Conservation (phyloP, 1,140 invertebrate genomes). For the Drosophila prosaltans region DNA sequence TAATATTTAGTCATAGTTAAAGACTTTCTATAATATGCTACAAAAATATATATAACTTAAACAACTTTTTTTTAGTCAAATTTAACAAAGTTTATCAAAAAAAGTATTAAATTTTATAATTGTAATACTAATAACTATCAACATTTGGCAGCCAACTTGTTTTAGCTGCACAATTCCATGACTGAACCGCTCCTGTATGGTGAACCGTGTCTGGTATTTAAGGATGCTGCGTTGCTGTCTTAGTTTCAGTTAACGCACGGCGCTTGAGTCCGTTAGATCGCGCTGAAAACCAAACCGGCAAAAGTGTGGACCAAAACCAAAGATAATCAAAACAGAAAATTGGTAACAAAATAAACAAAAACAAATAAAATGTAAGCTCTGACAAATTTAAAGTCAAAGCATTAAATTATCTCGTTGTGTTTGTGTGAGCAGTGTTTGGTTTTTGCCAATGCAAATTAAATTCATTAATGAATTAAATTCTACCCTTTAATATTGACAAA, state of each 20-base stretch:
- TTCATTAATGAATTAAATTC: background rate
- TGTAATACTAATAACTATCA: background rate
- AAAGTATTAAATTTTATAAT: background rate
- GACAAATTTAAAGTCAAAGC: background rate
- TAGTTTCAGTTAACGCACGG: constrained; percentile 79
- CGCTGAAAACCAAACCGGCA: constrained; percentile 52
- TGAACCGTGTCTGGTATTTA: constrained; percentile 66
- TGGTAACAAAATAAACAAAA: constrained; percentile 1
- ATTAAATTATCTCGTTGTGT: constrained; percentile 1
- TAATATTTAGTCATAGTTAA: background rate
- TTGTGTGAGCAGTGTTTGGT: background rate
- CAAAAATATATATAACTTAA: no score
- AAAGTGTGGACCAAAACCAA: constrained; percentile 34
- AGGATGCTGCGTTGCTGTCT: constrained; percentile 80
- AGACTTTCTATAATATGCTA: no score
- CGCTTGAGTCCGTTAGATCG: constrained; percentile 74
- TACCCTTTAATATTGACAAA: background rate
- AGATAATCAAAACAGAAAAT: constrained; percentile 25
- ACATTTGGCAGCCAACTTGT: background rate
- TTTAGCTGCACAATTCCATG: constrained; percentile 44
- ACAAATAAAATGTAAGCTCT: background rate
- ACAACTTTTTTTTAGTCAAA: background rate
- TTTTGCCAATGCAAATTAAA: background rate
- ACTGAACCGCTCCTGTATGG: constrained; percentile 51
- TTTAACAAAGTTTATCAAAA: background rate